These are phyloP conservation scores for Stomatorhinus ivindoensis DNA, from an alignment of 2,113 vertebrate genomes.

Conservation along the genomic window DNA sequence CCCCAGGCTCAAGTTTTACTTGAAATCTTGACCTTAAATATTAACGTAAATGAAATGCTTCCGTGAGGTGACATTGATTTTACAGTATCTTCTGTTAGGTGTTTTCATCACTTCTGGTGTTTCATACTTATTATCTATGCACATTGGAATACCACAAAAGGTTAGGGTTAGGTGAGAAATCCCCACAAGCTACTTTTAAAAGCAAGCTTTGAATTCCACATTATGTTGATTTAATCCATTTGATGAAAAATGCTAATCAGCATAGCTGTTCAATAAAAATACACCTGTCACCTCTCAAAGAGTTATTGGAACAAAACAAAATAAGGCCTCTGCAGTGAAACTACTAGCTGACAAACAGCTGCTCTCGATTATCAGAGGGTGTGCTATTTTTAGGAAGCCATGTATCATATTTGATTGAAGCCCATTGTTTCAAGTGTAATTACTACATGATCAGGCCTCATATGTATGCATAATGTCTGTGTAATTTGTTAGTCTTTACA, in stretches of 20 bases:
- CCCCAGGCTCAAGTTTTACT: neutral
- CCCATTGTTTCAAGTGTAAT: neutral
- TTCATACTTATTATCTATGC: neutral
- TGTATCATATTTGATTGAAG: neutral
- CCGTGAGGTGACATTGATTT: neutral
- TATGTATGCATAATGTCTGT: neutral
- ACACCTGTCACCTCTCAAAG: neutral
- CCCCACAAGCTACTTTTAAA: neutral
- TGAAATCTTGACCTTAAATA: neutral
- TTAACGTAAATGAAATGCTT: neutral
- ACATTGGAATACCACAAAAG: neutral
- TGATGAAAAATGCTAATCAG: conserved; percentile 3
- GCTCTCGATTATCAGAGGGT: neutral
- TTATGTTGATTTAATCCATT: neutral
- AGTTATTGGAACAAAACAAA: neutral
- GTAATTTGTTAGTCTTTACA: conserved; percentile 1
- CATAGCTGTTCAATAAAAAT: neutral
- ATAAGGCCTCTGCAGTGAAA: neutral
- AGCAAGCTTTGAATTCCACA: neutral
- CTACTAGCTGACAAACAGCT: neutral
- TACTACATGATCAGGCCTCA: neutral
- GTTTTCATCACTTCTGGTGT: neutral
- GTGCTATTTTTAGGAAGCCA: neutral
- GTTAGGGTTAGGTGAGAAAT: neutral
- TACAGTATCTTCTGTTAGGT: neutral